These are phyloP conservation scores for Drosophila pallidifrons DNA, from an alignment of 1,140 invertebrate genomes.

Conservation along the genomic window DNA sequence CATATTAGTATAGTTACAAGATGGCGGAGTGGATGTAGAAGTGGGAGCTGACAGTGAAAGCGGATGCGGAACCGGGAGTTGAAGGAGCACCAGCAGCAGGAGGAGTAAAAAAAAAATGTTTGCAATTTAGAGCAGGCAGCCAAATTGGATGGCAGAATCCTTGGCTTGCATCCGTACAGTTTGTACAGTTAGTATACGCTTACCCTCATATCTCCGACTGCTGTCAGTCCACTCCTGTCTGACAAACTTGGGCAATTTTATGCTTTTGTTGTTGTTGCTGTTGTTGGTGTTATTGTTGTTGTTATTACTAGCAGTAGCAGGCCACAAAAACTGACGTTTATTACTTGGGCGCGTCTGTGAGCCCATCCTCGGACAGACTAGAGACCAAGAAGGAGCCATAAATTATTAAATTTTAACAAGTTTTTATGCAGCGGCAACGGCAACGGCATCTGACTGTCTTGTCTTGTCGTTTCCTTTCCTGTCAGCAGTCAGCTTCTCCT, in stretches of 20 bases:
- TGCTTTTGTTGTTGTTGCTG: slow-evolving; percentile 28
- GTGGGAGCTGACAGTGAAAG: neutral
- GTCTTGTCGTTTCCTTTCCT: slow-evolving; percentile 31
- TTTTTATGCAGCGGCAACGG: slow-evolving; percentile 66
- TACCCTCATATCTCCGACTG: slow-evolving; percentile 25
- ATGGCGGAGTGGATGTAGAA: slow-evolving; percentile 3
- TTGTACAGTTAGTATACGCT: slow-evolving; percentile 17
- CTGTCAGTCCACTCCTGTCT: slow-evolving; percentile 52
- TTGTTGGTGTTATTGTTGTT: neutral
- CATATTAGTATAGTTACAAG: slow-evolving; percentile 77
- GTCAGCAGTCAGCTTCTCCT: slow-evolving; percentile 19
- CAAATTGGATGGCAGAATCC: slow-evolving; percentile 55
- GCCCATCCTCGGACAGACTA: slow-evolving; percentile 24
- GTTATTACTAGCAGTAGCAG: slow-evolving; percentile 7
- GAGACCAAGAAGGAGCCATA: slow-evolving; percentile 65
- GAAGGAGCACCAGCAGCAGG: too few species aligned
- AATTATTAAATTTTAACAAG: slow-evolving; percentile 84
- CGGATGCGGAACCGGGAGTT: too few species aligned
- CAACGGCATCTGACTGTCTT: slow-evolving; percentile 61
- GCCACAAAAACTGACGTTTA: slow-evolving; percentile 73
- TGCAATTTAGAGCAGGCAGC: slow-evolving; percentile 62
- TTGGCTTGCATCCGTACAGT: slow-evolving; percentile 7
- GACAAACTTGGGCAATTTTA: slow-evolving; percentile 77
- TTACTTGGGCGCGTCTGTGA: slow-evolving; percentile 52
- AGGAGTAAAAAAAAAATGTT: slow-evolving; percentile 31